Conservation (phyloP, 1,140 invertebrate species). For the Brachionus sp. region DNA sequence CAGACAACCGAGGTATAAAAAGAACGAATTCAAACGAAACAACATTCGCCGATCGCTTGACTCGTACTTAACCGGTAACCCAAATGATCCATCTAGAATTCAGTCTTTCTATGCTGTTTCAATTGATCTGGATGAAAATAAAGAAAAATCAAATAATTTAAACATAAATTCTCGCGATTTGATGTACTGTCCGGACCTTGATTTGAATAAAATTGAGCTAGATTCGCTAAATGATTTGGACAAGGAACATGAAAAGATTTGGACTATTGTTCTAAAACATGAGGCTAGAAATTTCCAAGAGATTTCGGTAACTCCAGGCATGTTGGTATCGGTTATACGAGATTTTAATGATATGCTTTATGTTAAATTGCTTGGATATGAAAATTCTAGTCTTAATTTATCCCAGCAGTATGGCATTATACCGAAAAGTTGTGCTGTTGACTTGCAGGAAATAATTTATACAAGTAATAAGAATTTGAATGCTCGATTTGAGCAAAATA, state of each 20-base stretch:
- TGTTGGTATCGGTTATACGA: slow-evolving; percentile 32
- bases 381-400: slow-evolving; percentile 23
- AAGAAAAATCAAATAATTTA: neutral
- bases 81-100: neutral
- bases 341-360: slow-evolving; percentile 33
- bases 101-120: slow-evolving; percentile 35
- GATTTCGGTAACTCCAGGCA: slow-evolving; percentile 25
- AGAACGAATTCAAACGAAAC: slow-evolving; percentile 26
- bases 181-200: slow-evolving; percentile 20
- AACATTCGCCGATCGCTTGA: slow-evolving; percentile 37
- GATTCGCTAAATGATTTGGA: neutral
- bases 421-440: slow-evolving; percentile 37
- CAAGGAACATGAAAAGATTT: slow-evolving; percentile 13
- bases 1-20: slow-evolving; percentile 23
- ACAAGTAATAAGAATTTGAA: slow-evolving; percentile 27
- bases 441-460: slow-evolving; percentile 20
- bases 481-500: neutral
- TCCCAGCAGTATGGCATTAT: slow-evolving; percentile 43
- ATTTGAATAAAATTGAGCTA: slow-evolving; percentile 24
- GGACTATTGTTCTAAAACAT: slow-evolving; percentile 39
- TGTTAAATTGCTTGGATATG: slow-evolving; percentile 34
- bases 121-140: slow-evolving; percentile 33
- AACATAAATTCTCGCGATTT: slow-evolving; percentile 15
- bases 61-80: neutral
- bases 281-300: slow-evolving; percentile 38